Conservation (phyloP, 2,888 invertebrate species). For the Nipponacmea schrenckii region DNA sequence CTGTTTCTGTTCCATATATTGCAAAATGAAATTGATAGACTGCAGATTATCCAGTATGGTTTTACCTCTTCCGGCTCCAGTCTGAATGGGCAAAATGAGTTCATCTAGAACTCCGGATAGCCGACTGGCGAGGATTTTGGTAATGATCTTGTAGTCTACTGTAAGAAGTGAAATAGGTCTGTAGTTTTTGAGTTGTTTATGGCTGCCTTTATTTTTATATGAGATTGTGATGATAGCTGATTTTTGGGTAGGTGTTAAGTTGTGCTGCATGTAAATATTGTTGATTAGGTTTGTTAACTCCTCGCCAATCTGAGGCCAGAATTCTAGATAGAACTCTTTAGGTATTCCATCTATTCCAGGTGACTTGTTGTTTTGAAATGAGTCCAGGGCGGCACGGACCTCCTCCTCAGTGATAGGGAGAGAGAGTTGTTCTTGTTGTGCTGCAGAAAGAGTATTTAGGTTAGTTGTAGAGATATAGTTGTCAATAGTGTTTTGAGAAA, state of each 20-base stretch:
- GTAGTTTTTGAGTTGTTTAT: not conserved
- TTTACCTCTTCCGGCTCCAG: too few relatives aligned
- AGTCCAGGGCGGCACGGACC: not conserved
- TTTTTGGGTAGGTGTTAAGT: not conserved
- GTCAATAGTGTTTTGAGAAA: too few relatives aligned
- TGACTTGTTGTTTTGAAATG: not conserved
- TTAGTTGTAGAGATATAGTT: not conserved
- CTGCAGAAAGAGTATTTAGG: not conserved
- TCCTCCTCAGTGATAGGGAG: not conserved
- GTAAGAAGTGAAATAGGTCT: not conserved
- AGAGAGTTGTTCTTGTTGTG: not conserved
- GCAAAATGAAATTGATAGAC: too few relatives aligned
- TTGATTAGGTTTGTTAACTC: not conserved
- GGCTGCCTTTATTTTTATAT: slow-evolving; percentile 3
- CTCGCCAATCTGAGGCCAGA: not conserved
- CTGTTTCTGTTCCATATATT: too few relatives aligned
- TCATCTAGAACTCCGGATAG: not conserved
- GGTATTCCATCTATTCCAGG: not conserved
- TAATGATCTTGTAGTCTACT: not conserved
- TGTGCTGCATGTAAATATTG: not conserved
- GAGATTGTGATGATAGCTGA: not conserved
- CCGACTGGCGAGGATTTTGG: not conserved
- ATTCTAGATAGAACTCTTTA: not conserved
- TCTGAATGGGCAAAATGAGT: not conserved
- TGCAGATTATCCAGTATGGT: too few relatives aligned